Base-by-base conservation (phyloP, 1,140 invertebrate species). In the Trichonephila inaurata region DNA sequence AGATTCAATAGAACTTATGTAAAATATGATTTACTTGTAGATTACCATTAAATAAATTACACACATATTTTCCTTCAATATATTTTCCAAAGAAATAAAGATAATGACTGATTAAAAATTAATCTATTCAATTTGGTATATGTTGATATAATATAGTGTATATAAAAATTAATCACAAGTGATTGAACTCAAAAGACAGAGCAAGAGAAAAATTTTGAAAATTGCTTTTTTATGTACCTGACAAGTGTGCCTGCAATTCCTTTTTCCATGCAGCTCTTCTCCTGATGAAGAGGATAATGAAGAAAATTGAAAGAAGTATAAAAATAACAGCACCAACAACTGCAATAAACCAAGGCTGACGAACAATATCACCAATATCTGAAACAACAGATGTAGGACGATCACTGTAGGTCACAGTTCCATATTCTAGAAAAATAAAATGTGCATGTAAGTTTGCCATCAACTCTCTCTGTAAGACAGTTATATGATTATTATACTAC, bases 311-410 rank as follows among this genome's bases (percentile, higher is more conserved):
- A 0, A 97, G 96, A 3, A 98, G 95, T 0, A 97, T 96, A 86
- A 98, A 97, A 1, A 97, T 96, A 44, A 97, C 96, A 24, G 96
- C 97, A 66, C 97, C 97, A 77, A 98, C 96, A 1, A 97, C 95
- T 0, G 97, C 97, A 77, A 98, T 96, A 95, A 98, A 97, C 98
- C 98, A 98, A 0, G 97, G 97, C 95, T 98, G 95, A 51, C 92
- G 19, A 24, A 94, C 81, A 28, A 94, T 90, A 60, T 90, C 93
- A 28, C 61, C 66, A 69, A 94, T 90, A 40, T 86, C 64, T 51
- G 93, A 90, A 81, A 77, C 69, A 40, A 86, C 88, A 64, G 87
- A 90, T 66, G 85, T 88, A 18, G 91, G 91, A 44, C 72, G 66
- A 10, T 90, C 88, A 69, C 21, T 87, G 40, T 69, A 72, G 4